Evolutionary conservation across 2,888 invertebrate genomes (phyloP).

Genomic region (Lacanobia oleracea): DNA sequence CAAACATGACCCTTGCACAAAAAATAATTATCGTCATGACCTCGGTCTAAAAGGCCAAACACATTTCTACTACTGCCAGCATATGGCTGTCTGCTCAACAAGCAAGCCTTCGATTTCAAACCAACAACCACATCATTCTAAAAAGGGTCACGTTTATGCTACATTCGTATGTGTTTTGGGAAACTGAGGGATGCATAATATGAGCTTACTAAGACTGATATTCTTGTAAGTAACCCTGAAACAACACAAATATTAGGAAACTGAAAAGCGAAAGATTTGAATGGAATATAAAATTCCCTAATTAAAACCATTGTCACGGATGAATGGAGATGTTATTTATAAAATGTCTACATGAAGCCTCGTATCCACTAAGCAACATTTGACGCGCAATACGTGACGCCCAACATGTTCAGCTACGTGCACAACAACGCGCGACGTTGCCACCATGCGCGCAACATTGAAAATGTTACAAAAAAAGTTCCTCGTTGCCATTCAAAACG

Average conservation of each 20-base stretch:
- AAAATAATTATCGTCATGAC: too few relatives aligned
- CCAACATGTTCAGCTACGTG: too few relatives aligned
- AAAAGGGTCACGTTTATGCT: slow-evolving; percentile 29
- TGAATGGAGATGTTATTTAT: slow-evolving; percentile 8
- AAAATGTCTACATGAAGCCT: not conserved
- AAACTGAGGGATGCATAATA: slow-evolving; percentile 42
- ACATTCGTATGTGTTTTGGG: slow-evolving; percentile 1
- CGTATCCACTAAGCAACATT: too few relatives aligned
- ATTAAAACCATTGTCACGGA: slow-evolving; percentile 1
- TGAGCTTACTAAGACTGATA: slow-evolving; percentile 56
- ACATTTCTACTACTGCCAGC: not conserved
- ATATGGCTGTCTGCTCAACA: slow-evolving; percentile 1
- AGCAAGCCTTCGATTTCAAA: not conserved
- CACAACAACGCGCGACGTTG: too few relatives aligned
- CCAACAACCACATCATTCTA: not conserved
- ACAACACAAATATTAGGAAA: not conserved
- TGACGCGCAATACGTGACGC: too few relatives aligned
- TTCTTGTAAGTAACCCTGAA: slow-evolving; percentile 32
- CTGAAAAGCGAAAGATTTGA: slow-evolving; percentile 9
- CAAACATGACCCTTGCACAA: slow-evolving; percentile 4
- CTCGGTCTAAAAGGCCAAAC: not conserved
- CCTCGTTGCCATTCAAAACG: too few relatives aligned
- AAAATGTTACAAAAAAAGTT: too few relatives aligned
- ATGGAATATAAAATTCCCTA: not conserved
- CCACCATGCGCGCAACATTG: too few relatives aligned